These are phyloP conservation scores for Erpornis zantholeuca DNA, from an alignment of 2,113 vertebrate genomes.

Conservation along the genomic window DNA sequence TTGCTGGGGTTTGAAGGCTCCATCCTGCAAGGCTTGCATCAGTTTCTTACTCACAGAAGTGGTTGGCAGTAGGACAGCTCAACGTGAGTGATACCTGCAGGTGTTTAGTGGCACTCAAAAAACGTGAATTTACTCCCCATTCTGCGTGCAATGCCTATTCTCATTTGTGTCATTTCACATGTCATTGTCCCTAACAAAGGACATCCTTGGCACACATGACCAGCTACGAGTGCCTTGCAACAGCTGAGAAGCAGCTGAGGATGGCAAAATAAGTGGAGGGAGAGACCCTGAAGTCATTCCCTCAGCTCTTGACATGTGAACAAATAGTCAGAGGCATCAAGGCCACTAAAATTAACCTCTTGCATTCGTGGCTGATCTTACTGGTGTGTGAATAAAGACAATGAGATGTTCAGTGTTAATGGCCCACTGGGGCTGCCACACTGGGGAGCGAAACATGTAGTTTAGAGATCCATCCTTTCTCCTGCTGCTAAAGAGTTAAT, in stretches of 20 bases:
- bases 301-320: neutral
- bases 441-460: neutral
- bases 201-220: neutral
- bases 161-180: neutral
- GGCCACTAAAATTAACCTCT: neutral
- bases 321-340: neutral
- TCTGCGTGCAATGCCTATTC: fast-evolving
- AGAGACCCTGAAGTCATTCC: neutral
- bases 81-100: neutral
- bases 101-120: neutral
- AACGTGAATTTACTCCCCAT: neutral
- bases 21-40: neutral
- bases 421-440: neutral
- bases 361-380: neutral
- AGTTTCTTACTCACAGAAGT: neutral
- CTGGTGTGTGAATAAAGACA: neutral
- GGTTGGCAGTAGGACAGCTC: neutral
- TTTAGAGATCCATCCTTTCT: neutral
- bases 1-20: neutral
- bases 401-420: fast-evolving
- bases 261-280: neutral
- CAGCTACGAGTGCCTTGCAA: neutral
- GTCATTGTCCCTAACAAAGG: neutral
- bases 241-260: neutral
- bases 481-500: neutral